Base-by-base conservation (phyloP, 1,140 invertebrate genomes). In the Pseudomyrmex sp. region DNA sequence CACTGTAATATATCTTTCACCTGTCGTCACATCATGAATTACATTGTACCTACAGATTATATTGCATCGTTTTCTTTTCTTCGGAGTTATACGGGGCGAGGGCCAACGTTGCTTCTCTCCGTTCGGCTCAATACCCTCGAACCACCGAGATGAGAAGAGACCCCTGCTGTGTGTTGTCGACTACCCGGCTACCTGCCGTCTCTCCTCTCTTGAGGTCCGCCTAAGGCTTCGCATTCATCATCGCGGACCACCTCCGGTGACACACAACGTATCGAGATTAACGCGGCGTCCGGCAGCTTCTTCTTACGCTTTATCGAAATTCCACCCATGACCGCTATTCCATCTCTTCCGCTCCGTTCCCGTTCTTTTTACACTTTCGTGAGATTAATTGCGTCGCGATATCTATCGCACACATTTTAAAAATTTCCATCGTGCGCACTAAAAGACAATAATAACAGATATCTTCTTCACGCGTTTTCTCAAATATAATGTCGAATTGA, bases 171-270 rank as follows among this genome's bases (percentile, higher is more conserved):
- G 88, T 88, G 85, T 85, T 88, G 87, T 88, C 87, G 82, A 85
- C 89, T 91, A 88, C 77, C 77, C 88, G 82, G 80, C 88, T 91
- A 88, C 82, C 82, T 82, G 82, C 80, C 76, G 79, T 74, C 18
- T 18, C 18, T 18, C 66, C 84, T 82, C 84, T 83, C 77, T 35
- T 75, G 77, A 79, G 82, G 76, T 82, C 84, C 66, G 84, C 85
- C 85, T 84, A 83, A 83, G 82, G 86, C 85, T 23, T 83, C 85
- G 87, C 91, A 92, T 92, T 88, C 84, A 92, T 92, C 91, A 92
- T 92, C 90, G 88, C 61, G 88, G 91, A 91, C 91, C 91, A 92
- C 91, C 91, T 92, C 88, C 89, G 90, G 91, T 91, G 90, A 91
- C 88, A 90, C 79, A 83, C 74, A 76, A 83, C 75, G 74, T 84